These are phyloP conservation scores for Drosophila takahashii DNA, from an alignment of 1,140 invertebrate species.

Conservation along the genomic window DNA sequence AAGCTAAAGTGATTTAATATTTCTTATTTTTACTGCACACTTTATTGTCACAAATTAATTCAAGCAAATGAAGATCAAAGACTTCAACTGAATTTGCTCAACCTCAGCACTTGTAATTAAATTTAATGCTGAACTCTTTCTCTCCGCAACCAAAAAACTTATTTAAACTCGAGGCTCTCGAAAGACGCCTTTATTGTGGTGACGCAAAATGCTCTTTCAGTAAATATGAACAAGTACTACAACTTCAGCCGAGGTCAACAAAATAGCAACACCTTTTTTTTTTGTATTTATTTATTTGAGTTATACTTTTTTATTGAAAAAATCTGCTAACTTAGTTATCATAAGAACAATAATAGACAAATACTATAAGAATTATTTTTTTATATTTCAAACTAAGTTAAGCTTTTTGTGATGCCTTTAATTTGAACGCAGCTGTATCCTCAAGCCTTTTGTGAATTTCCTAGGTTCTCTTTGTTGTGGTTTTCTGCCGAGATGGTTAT, in stretches of 20 bases:
- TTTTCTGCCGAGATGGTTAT: slow-evolving; percentile 32
- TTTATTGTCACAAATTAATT: background rate
- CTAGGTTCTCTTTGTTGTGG: slow-evolving; percentile 62
- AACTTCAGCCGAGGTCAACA: background rate
- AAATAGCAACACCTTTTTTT: background rate
- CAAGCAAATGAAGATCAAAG: no score
- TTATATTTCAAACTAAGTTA: no score
- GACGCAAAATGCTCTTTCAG: background rate
- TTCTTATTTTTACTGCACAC: background rate
- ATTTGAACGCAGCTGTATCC: background rate
- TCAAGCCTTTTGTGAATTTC: slow-evolving; percentile 14
- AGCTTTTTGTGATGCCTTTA: background rate
- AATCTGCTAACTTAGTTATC: no score
- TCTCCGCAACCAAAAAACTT: slow-evolving; percentile 22
- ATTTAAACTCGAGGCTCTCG: slow-evolving; percentile 22
- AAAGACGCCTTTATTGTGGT: slow-evolving; percentile 65
- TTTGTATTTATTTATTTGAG: no score
- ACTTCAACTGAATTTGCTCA: background rate
- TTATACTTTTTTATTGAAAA: no score
- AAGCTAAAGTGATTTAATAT: no score
- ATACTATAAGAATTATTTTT: no score
- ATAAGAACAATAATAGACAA: no score
- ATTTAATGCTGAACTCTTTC: slow-evolving; percentile 50
- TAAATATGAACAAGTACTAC: background rate
- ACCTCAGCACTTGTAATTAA: slow-evolving; percentile 52